A percentile compares a stretch with the other conserved stretches of the same genome.
Evolutionary conservation across 2,888 invertebrate species (phyloP).

Genomic region (Dusona sp.): DNA sequence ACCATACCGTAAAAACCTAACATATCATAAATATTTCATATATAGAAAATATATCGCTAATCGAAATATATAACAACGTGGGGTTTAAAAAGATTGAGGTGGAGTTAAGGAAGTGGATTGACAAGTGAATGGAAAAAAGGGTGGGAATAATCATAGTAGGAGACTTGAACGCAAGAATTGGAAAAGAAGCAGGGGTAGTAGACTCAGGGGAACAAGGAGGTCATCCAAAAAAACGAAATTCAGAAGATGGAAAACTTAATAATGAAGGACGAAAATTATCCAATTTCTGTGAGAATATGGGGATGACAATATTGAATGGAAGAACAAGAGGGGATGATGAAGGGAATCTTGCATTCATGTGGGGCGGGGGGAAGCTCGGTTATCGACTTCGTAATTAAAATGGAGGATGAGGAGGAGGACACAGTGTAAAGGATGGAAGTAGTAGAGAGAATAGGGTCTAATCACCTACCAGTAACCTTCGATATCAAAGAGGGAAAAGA

Average conservation of each 20-base stretch:
- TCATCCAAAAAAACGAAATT: not conserved
- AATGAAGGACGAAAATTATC: not conserved
- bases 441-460: too few species aligned
- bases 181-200: not conserved
- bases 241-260: not conserved
- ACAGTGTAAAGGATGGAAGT: too few species aligned
- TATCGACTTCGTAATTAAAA: too few species aligned
- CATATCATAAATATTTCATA: too few species aligned
- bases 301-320: not conserved
- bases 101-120: not conserved
- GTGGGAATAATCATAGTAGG: not conserved
- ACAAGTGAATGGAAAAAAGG: not conserved
- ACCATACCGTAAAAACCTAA: not conserved
- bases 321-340: not conserved
- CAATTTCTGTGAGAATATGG: not conserved
- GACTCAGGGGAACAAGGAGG: too few species aligned
- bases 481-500: too few species aligned
- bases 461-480: too few species aligned
- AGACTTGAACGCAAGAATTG: too few species aligned
- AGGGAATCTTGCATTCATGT: too few species aligned
- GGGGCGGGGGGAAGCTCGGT: too few species aligned
- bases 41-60: too few species aligned
- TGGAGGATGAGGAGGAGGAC: too few species aligned
- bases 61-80: not conserved
- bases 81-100: not conserved